A percentile compares a stretch with the other conserved stretches of the same genome.
phyloP scores from a whole-genome alignment of 2,888 invertebrate genomes.

The Harpalus rubripes region DNA sequence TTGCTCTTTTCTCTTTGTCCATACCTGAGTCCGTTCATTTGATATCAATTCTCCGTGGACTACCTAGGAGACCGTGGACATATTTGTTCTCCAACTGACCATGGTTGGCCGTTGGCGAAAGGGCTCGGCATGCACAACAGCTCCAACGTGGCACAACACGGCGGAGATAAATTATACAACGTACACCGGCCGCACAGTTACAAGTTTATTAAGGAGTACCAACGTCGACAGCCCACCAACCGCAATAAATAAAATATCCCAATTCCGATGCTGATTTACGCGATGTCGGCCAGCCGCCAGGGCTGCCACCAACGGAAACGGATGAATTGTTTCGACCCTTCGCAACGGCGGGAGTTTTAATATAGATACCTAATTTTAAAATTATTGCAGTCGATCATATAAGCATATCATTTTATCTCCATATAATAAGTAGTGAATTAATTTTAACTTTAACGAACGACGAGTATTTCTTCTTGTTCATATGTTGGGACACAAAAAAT shows the following conservation, averaged over 20 bases:
- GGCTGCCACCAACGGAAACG: not conserved
- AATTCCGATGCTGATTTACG: slow-evolving; percentile 72
- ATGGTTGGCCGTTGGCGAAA: slow-evolving; percentile 53
- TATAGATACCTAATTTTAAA: not conserved
- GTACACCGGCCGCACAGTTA: slow-evolving; percentile 70
- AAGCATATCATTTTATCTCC: too few relatives aligned
- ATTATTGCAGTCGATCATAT: too few relatives aligned
- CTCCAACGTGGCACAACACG: slow-evolving; percentile 29
- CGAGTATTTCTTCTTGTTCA: too few relatives aligned
- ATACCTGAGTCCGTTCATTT: not conserved
- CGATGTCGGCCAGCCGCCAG: slow-evolving; percentile 35
- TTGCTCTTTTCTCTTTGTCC: too few relatives aligned
- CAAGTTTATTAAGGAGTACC: slow-evolving; percentile 74
- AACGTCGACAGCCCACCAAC: slow-evolving; percentile 73
- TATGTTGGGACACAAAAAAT: too few relatives aligned
- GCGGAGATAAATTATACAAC: slow-evolving; percentile 64
- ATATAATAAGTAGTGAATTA: too few relatives aligned
- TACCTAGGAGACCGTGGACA: slow-evolving; percentile 56
- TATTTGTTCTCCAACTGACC: slow-evolving; percentile 51
- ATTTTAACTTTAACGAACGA: too few relatives aligned
- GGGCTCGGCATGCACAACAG: slow-evolving; percentile 54
- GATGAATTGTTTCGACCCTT: slow-evolving; percentile 1
- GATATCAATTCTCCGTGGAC: slow-evolving; percentile 16
- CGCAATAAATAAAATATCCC: slow-evolving; percentile 75
- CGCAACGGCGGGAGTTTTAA: not conserved